A percentile compares a stretch with the other conserved stretches of the same genome.
phyloP scores from a whole-genome alignment of 2,888 invertebrate genomes.

The Spicauda simplicius region DNA sequence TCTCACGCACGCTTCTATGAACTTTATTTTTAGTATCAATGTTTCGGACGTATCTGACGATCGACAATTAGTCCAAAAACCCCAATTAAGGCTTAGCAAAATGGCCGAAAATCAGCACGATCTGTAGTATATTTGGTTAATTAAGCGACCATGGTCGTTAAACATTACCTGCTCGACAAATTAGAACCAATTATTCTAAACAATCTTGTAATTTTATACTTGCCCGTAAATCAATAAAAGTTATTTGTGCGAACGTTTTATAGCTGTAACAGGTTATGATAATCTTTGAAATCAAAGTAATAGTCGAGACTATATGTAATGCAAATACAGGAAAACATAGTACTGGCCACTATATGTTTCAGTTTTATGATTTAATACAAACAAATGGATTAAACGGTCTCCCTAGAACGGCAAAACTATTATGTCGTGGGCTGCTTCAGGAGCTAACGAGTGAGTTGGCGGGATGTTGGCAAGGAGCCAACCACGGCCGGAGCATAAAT shows the following conservation, averaged over 20 bases:
- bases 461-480: slow-evolving; percentile 66
- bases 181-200: slow-evolving; percentile 56
- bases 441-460: slow-evolving; percentile 69
- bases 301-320: not conserved
- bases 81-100: slow-evolving; percentile 68
- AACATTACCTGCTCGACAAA: slow-evolving; percentile 55
- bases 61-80: slow-evolving; percentile 68
- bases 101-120: slow-evolving; percentile 61
- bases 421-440: slow-evolving; percentile 64
- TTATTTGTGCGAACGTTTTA: not conserved
- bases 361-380: slow-evolving; percentile 57
- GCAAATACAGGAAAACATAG: not conserved
- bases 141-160: slow-evolving; percentile 51
- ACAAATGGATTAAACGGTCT: slow-evolving; percentile 67
- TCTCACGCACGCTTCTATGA: slow-evolving; percentile 76
- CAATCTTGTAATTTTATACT: slow-evolving; percentile 51
- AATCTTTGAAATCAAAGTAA: not conserved
- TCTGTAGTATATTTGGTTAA: slow-evolving; percentile 56
- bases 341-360: slow-evolving; percentile 25
- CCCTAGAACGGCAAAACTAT: slow-evolving; percentile 68
- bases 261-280: not conserved
- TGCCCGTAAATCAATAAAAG: slow-evolving; percentile 29
- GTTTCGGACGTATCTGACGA: slow-evolving; percentile 68
- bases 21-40: slow-evolving; percentile 73
- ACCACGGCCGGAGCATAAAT: slow-evolving; percentile 60